phyloP scores from a whole-genome alignment of 35 echinoderm and acorn worm species.

The Apostichopus californicus region DNA sequence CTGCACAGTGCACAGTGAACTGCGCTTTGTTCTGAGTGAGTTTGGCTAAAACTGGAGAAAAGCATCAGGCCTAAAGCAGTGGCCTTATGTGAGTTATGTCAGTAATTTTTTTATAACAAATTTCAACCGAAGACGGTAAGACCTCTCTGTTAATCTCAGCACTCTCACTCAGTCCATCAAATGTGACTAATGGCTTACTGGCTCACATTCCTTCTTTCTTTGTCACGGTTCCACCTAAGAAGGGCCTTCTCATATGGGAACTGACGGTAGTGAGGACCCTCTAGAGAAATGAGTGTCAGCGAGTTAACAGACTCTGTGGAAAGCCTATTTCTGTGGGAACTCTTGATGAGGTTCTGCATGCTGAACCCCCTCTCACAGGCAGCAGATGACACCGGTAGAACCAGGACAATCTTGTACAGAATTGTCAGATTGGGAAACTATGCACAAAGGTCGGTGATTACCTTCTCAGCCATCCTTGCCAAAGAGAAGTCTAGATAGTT shows the following conservation, averaged over 20 bases:
- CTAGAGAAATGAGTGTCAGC: neutral
- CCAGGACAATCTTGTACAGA: neutral
- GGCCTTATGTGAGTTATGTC: too few species aligned
- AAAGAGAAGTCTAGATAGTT: slow-evolving; percentile 21
- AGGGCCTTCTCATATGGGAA: slow-evolving; percentile 34
- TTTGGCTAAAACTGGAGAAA: too few species aligned
- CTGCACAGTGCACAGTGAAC: too few species aligned
- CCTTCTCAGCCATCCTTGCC: slow-evolving; percentile 8
- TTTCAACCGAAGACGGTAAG: too few species aligned
- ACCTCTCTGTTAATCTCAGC: too few species aligned
- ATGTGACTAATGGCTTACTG: too few species aligned
- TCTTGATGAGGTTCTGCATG: slow-evolving; percentile 45
- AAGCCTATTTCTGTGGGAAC: slow-evolving; percentile 1
- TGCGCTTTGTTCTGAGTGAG: too few species aligned
- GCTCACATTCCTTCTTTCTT: neutral
- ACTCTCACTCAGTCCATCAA: too few species aligned
- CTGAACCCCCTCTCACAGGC: slow-evolving; percentile 31
- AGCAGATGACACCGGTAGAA: slow-evolving; percentile 28
- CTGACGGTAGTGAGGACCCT: neutral
- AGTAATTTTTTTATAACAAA: too few species aligned
- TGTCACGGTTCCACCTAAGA: neutral
- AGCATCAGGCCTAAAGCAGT: too few species aligned
- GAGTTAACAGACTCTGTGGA: neutral
- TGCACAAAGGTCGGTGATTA: slow-evolving; percentile 32
- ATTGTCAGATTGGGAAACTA: neutral